phyloP scores from a whole-genome alignment of 1,140 invertebrate genomes.

The Drosophila lacteicornis region DNA sequence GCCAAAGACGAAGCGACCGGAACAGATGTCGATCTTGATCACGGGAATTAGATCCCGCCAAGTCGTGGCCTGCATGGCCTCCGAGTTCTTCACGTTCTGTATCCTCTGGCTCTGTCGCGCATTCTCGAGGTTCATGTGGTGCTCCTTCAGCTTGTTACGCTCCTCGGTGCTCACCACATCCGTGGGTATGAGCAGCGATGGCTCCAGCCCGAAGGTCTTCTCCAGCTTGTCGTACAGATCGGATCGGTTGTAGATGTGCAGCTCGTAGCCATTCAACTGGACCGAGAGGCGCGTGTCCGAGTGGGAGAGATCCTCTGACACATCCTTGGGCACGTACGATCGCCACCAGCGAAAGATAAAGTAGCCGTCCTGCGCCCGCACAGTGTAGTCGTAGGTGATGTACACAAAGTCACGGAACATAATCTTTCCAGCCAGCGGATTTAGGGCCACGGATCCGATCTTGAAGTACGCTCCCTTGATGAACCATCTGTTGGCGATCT shows the following conservation, averaged over 20 bases:
- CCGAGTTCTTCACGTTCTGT: slow-evolving; percentile 88
- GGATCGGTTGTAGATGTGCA: slow-evolving; percentile 98
- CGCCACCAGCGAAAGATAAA: slow-evolving; percentile 99
- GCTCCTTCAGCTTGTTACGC: slow-evolving; percentile 85
- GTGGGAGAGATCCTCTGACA: slow-evolving; percentile 98
- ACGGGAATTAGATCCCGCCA: slow-evolving; percentile 99
- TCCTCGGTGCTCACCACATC: slow-evolving; percentile 72
- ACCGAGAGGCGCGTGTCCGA: slow-evolving; percentile 97
- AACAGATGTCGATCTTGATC: slow-evolving; percentile 96
- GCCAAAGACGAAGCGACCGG: slow-evolving; percentile 97
- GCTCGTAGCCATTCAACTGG: slow-evolving; percentile 97
- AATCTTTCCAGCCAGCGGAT: slow-evolving; percentile 98
- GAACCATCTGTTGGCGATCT: slow-evolving; percentile 94
- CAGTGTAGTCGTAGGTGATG: slow-evolving; percentile 96
- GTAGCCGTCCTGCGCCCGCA: slow-evolving; percentile 98
- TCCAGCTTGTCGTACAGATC: slow-evolving; percentile 95
- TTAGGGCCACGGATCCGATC: slow-evolving; percentile 97
- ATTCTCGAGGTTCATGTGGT: slow-evolving; percentile 88
- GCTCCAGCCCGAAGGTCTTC: slow-evolving; percentile 94
- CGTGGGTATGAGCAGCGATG: slow-evolving; percentile 89
- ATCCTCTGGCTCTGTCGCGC: slow-evolving; percentile 86
- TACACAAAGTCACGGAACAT: slow-evolving; percentile 99
- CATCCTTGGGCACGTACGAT: slow-evolving; percentile 97
- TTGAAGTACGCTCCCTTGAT: slow-evolving; percentile 94
- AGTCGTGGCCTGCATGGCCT: slow-evolving; percentile 92